Evolutionary conservation across 2,113 vertebrate species (phyloP).

Genomic region (Sphyrna mokarran): DNA sequence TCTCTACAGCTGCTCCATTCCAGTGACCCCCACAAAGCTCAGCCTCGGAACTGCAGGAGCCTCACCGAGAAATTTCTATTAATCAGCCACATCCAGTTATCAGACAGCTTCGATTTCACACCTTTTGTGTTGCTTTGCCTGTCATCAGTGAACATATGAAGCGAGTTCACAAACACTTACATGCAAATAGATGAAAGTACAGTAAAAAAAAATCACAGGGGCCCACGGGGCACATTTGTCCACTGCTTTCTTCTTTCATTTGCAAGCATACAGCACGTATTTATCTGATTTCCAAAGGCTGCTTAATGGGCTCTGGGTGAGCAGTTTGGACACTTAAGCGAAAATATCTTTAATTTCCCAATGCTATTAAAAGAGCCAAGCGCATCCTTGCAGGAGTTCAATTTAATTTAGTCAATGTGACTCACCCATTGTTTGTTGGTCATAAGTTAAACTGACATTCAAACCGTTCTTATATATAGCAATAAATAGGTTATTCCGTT

Average conservation of each 20-base stretch:
- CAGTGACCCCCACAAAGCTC: conserved; percentile 65
- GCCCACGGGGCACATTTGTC: conserved; percentile 30
- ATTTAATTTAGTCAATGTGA: not conserved
- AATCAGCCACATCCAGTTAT: conserved; percentile 59
- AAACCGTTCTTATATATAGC: not conserved
- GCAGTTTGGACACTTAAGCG: not conserved
- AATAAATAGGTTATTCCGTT: not conserved
- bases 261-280: not conserved
- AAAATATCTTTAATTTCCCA: not conserved
- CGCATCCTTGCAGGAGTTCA: not conserved
- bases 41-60: conserved; percentile 49
- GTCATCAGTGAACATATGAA: conserved; percentile 65
- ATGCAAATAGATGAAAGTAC: conserved; percentile 46
- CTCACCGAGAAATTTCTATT: conserved; percentile 61
- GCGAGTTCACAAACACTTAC: conserved; percentile 57
- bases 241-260: not conserved
- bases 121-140: conserved; percentile 48
- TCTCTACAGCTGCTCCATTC: conserved; percentile 71
- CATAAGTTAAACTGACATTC: not conserved
- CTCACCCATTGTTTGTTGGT: not conserved
- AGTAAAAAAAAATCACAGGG: conserved; percentile 34
- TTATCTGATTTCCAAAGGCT: not conserved
- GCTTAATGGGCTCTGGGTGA: not conserved
- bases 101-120: conserved; percentile 72
- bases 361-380: not conserved